Base-by-base conservation (phyloP, 2,113 vertebrate species). In the Lanius ludovicianus region DNA sequence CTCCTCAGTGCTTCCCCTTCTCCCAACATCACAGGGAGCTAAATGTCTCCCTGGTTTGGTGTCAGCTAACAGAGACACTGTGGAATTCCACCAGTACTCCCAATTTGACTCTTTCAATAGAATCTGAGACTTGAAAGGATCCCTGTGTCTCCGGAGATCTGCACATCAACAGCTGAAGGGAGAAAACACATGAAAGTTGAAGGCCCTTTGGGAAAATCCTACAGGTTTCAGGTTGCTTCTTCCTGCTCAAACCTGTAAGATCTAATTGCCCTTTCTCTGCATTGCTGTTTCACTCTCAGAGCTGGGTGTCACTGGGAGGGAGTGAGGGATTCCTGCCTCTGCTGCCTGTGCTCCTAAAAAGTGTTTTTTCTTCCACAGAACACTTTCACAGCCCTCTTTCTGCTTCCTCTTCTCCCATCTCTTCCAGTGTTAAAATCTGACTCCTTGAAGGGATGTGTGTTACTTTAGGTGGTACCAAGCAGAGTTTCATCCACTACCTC, bases 121-220 rank as follows among this genome's bases (percentile, higher is more conserved):
- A 76, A 89, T 83, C 14, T 75, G 71, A 75, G 78, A 50, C 65
- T 91, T 93, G 65, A 94, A 95, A 96, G 90, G 49, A 89, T 57
- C 62, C 62, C 76, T 2, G 28, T 68, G 79, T 16, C 84, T 62
- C 88, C 18, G 41, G 82, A 87, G 83, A 44, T 79, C 83, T 50
- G 77, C 10, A 17, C 79, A 68, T 39, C 89, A 71, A 1, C 46
- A 31, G 65, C 92, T 94, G 75, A 87, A 79, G 62, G 84, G 78
- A 94, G 81, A 90, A 74, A 90, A 80, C 84, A 71, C 50, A 57
- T 33, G 14, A 88, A 88, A 87, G 81, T 4, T 39, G 37, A 39
- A 83, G 52, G 70, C 13, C 60, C 70, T 89, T 62, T 42, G 69
- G 86, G 94, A 81, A 90, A 91, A 91, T 52, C 89, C 75, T 88